Conservation (phyloP, 2,797 vertebrate genomes). For the Smutsia temminckii region DNA sequence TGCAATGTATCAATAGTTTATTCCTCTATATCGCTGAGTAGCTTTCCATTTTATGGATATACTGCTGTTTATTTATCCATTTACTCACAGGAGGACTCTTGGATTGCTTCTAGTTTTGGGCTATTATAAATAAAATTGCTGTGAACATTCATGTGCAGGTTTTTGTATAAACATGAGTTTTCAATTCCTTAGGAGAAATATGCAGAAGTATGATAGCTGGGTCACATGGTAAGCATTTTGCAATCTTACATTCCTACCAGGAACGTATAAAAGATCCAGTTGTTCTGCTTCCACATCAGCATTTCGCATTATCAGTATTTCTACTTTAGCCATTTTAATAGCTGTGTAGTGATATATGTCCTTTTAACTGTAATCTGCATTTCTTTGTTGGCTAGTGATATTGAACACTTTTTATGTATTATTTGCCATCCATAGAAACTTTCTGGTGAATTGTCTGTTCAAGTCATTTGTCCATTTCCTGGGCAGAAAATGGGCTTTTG, state of each 20-base stretch:
- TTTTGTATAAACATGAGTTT: slow-evolving; percentile 7
- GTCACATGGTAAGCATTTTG: background rate
- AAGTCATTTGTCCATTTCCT: background rate
- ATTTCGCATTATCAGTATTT: background rate
- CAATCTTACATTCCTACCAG: background rate
- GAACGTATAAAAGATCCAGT: background rate
- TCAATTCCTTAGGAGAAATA: slow-evolving; percentile 12
- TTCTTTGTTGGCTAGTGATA: background rate
- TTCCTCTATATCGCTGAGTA: background rate
- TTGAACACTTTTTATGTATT: background rate
- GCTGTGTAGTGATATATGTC: background rate
- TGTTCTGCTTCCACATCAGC: background rate
- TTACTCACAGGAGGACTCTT: background rate
- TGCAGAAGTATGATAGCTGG: background rate
- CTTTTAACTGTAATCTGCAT: background rate
- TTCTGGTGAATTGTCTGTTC: background rate
- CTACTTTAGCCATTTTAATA: background rate
- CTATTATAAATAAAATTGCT: background rate
- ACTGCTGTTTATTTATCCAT: background rate
- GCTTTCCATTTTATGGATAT: background rate
- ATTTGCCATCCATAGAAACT: background rate
- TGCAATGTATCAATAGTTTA: background rate
- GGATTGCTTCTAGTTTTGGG: background rate
- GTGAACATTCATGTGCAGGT: background rate
- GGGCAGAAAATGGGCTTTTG: background rate